Evolutionary conservation across 1,140 invertebrate species (phyloP).

Genomic region (Neodiprion fabricii): DNA sequence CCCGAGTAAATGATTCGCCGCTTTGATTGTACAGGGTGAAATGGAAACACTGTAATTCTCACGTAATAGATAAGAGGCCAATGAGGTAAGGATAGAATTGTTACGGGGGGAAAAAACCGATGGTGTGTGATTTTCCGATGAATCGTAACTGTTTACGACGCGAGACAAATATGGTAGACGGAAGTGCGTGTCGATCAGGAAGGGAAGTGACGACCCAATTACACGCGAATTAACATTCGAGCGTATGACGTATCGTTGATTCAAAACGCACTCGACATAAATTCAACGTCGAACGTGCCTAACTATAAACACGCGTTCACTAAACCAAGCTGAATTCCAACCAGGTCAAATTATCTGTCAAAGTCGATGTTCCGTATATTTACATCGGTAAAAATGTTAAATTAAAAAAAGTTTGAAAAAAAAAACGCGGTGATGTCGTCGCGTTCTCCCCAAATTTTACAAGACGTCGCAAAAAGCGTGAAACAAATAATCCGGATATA

Average conservation of each 20-base stretch:
- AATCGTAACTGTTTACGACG: neutral
- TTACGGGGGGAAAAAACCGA: neutral
- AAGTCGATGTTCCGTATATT: no score
- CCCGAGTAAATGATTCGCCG: no score
- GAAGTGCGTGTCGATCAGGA: slow-evolving; percentile 39
- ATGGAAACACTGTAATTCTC: no score
- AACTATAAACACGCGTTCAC: neutral
- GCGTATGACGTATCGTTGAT: neutral
- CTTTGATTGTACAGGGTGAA: no score
- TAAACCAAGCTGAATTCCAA: neutral
- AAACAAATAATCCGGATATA: no score
- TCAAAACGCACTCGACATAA: slow-evolving; percentile 2
- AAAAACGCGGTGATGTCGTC: neutral
- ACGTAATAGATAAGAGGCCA: neutral
- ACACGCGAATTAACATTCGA: neutral
- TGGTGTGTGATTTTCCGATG: neutral
- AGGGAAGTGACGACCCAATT: slow-evolving; percentile 48
- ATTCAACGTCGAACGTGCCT: neutral
- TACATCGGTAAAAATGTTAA: no score
- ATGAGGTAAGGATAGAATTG: neutral
- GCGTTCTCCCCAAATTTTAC: neutral
- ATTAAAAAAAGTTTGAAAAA: no score
- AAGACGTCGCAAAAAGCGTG: neutral
- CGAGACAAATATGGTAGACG: slow-evolving; percentile 31
- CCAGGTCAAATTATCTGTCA: no score